Evolutionary conservation across 1,140 invertebrate species (phyloP), one percentile per base, ranked within the genome.

Genomic region (Drosophila nikananu): DNA sequence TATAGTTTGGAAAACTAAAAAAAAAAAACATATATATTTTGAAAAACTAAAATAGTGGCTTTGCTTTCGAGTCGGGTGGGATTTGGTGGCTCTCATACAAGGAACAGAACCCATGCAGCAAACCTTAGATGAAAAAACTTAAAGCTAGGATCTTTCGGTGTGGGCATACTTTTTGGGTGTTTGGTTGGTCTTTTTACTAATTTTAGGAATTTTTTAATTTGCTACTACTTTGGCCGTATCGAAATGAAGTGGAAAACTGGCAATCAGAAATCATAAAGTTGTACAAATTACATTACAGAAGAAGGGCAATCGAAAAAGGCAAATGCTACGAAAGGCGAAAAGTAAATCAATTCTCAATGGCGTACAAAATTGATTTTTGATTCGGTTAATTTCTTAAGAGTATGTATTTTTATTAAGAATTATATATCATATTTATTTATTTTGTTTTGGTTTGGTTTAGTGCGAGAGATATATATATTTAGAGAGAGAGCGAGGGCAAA

Each of bases 241-340:
- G 37, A 73, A 72, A 73, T 73, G 70, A 60, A 61, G 71, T 72
- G 70, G 42, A 30, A 39, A 68, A 68, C 52, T 73, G 70, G 48
- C 68, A 73, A 52, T 73, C 44, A 44, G 21, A 73, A 74, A 61
- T 52, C 39, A 71, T 73, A 74, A 74, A 39, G 21, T 72, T 61
- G 37, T 83, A 63, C 65, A 84, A 83, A 76, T 76, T 66, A 70
- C 72, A 63, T 63, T 76, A 64, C 74, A 83, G 62, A 62, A 78
- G 51, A 52, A 32, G 64, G 82, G 67, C 68, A 82, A 81, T 75
- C 49, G 52, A 72, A 73, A 72, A 83, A 54, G 44, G 48, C 49
- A 77, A 77, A 77, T 77, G 72, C 83, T 86, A 86, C 80, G 71
- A 64, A 52, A 84, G 73, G 77, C 80, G 61, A 55, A 66, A 87